Evolutionary conservation across 2,888 invertebrate genomes (phyloP).

Genomic region (Sthenelais limicola): DNA sequence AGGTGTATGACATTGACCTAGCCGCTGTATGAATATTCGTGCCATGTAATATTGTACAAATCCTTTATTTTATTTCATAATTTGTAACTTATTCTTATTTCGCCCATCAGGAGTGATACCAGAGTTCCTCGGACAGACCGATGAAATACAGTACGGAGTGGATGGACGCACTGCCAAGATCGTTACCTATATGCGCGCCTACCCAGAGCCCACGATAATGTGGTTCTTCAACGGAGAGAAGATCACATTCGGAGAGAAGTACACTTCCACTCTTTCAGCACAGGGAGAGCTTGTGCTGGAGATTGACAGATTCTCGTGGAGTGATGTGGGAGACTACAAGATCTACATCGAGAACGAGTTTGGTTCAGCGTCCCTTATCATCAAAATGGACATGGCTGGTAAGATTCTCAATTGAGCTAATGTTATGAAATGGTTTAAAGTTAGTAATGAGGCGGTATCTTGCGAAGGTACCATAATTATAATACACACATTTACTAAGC

Average conservation of each 20-base stretch:
- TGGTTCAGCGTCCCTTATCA: conserved; percentile 90
- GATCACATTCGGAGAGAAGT: conserved; percentile 55
- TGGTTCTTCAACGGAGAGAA: conserved; percentile 88
- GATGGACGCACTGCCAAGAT: conserved; percentile 91
- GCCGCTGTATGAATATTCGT: too few species aligned
- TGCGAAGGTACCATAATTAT: background rate
- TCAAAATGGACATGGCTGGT: conserved; percentile 86
- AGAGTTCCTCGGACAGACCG: conserved; percentile 79
- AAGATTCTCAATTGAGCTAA: conserved; percentile 9
- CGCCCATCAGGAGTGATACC: conserved; percentile 51
- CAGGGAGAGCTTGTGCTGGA: conserved; percentile 75
- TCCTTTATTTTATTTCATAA: too few species aligned
- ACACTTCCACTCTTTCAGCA: conserved; percentile 43
- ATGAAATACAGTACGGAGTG: conserved; percentile 91
- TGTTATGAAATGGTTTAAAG: background rate
- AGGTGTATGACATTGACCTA: too few species aligned
- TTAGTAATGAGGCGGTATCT: background rate
- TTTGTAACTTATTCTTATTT: too few species aligned
- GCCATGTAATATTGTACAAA: too few species aligned
- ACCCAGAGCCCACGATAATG: conserved; percentile 93
- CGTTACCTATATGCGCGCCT: conserved; percentile 95
- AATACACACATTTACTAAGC: background rate
- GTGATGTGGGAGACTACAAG: conserved; percentile 95
- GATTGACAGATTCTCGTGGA: conserved; percentile 74
- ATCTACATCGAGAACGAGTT: conserved; percentile 95